Evolutionary conservation across 1,140 invertebrate genomes (phyloP), one percentile per base, ranked within the genome.

Genomic region (Drosophila suzukii): DNA sequence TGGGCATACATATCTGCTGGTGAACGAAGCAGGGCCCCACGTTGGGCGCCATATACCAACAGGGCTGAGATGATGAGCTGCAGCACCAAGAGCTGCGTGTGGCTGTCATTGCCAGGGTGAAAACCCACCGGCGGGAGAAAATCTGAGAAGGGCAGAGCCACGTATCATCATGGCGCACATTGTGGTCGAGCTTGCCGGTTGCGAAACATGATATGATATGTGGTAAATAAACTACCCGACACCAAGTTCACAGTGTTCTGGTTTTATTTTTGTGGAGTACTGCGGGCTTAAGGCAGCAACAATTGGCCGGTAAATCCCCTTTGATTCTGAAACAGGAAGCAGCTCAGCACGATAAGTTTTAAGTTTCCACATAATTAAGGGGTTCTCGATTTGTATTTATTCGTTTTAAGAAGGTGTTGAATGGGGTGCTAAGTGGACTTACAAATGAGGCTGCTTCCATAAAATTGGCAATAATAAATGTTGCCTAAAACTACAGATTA

Each of bases 151-250:
- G 27, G 50, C 49, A 13, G 20, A 12, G 1, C 55, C 60, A 34
- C 49, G 32, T 67, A 66, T 55, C 61, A 12, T 6, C 66, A 47
- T 24, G 41, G 43, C 63, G 57, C 65, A 71, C 65, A 71, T 41
- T 71, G 67, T 57, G 65, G 65, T 70, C 51, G 43, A 20, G 49
- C 60, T 63, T 10, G 46, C 47, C 53, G 61, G 63, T 32, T 70
- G 36, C 24, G 67, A 70, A 57, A 71, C 65, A 57, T 30, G 65
- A 71, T 71, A 71, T 71, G 51, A 57, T 70, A 41, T 71, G 67
- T 36, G 67, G 65, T 70, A 71, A 71, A 57, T 57, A 71, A 71
- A 71, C 67, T 41, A 49, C 67, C 65, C 55, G 43, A 27, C 51
- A 71, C 51, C 36, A 30, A 41, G 32, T 32, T 13, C 32, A 4